Conservation (phyloP, 1,140 invertebrate species). For the Aphidius ervi region DNA sequence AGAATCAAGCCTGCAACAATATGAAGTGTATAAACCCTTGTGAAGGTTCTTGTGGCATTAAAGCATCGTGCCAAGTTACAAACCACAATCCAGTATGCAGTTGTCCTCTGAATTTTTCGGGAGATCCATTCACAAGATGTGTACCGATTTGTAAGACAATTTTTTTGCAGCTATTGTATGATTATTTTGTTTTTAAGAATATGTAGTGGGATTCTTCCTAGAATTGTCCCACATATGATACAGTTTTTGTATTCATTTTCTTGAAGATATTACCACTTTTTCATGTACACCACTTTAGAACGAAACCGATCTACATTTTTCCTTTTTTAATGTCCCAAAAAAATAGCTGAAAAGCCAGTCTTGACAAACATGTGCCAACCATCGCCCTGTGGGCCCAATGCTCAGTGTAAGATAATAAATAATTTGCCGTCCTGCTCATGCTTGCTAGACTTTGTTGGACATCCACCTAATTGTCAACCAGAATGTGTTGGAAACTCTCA, state of each 20-base stretch:
- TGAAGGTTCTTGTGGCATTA: slow-evolving; percentile 63
- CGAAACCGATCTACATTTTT: too few relatives aligned
- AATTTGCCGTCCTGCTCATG: slow-evolving; percentile 54
- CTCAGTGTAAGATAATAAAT: slow-evolving; percentile 51
- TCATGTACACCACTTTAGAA: too few relatives aligned
- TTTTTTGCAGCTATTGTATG: too few relatives aligned
- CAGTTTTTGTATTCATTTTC: too few relatives aligned
- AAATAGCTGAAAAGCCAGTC: not conserved
- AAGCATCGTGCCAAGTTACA: slow-evolving; percentile 67
- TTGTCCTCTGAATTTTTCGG: slow-evolving; percentile 63
- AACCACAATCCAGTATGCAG: slow-evolving; percentile 70
- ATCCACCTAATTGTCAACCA: slow-evolving; percentile 54
- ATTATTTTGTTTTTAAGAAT: too few relatives aligned
- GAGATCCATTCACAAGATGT: slow-evolving; percentile 68
- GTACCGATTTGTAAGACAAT: too few relatives aligned
- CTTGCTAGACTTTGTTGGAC: slow-evolving; percentile 51
- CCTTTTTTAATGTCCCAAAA: too few relatives aligned
- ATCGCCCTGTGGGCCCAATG: slow-evolving; percentile 59
- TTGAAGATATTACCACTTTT: too few relatives aligned
- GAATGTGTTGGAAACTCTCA: slow-evolving; percentile 54
- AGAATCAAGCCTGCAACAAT: slow-evolving; percentile 65
- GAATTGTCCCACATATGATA: too few relatives aligned
- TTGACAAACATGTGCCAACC: slow-evolving; percentile 52
- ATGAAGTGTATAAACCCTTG: slow-evolving; percentile 70
- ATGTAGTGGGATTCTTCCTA: too few relatives aligned